Evolutionary conservation across 1,140 invertebrate species (phyloP).

Genomic region (Olivierus martensii): DNA sequence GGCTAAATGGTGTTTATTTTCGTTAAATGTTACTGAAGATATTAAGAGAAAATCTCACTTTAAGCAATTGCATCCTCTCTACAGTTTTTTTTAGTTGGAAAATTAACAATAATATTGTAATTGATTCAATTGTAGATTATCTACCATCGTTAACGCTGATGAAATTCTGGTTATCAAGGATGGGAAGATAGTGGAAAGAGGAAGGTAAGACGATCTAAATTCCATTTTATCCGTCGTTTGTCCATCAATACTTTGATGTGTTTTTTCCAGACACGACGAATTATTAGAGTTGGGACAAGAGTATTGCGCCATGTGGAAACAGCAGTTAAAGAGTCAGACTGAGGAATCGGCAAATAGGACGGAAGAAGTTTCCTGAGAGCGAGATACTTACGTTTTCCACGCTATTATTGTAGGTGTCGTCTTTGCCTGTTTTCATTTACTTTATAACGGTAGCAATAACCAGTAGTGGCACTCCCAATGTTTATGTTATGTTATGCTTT

Average conservation of each 20-base stretch:
- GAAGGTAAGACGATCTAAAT: slow-evolving; percentile 43
- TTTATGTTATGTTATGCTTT: too few relatives aligned
- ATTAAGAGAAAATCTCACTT: too few relatives aligned
- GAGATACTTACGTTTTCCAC: too few relatives aligned
- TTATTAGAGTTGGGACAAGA: slow-evolving; percentile 48
- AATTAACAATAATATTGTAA: background rate
- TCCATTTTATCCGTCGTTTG: background rate
- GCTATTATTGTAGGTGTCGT: too few relatives aligned
- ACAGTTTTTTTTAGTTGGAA: too few relatives aligned
- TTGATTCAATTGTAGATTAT: slow-evolving; percentile 36
- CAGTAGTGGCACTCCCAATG: too few relatives aligned
- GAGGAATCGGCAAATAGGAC: slow-evolving; percentile 5
- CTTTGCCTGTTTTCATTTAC: too few relatives aligned
- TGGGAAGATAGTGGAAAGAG: slow-evolving; percentile 79
- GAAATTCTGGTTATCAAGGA: slow-evolving; percentile 80
- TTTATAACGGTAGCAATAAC: too few relatives aligned
- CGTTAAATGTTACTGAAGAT: too few relatives aligned
- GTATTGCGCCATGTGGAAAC: slow-evolving; percentile 79
- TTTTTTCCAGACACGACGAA: slow-evolving; percentile 53
- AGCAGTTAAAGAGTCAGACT: slow-evolving; percentile 51
- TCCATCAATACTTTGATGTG: background rate
- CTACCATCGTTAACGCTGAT: slow-evolving; percentile 84
- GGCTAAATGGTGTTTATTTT: too few relatives aligned
- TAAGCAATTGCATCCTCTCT: too few relatives aligned
- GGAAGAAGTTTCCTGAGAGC: too few relatives aligned